Percentiles rank a stretch among this genome's conserved stretches.
Evolutionary conservation across 2,797 vertebrate species (phyloP).

Genomic region (Buphagus erythrorhynchus): DNA sequence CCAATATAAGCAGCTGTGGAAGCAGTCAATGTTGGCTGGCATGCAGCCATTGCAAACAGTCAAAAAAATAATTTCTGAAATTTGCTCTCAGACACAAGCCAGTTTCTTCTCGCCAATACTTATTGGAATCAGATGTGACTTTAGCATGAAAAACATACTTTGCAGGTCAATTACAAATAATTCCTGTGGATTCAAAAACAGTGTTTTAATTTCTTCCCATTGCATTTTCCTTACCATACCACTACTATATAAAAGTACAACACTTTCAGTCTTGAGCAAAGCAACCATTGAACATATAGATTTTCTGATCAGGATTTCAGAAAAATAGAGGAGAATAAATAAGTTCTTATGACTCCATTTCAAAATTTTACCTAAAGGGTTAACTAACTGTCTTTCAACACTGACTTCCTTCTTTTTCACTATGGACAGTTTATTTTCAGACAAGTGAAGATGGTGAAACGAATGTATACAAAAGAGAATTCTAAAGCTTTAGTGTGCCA

Average conservation of each 20-base stretch:
- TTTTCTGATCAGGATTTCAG: background rate
- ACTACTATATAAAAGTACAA: background rate
- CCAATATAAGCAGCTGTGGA: background rate
- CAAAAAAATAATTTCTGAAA: background rate
- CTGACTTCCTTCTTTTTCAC: slow-evolving; percentile 10
- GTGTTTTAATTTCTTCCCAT: background rate
- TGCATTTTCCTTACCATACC: background rate
- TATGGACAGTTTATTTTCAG: slow-evolving; percentile 16
- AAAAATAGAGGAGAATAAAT: background rate
- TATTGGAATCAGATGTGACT: background rate
- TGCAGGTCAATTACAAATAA: background rate
- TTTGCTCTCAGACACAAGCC: background rate
- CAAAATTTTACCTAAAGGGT: background rate
- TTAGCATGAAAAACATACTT: background rate
- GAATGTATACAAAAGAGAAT: slow-evolving; percentile 63
- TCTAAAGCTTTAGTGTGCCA: slow-evolving; percentile 40
- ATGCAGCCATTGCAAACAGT: background rate
- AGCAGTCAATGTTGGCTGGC: background rate
- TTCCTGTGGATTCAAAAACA: background rate
- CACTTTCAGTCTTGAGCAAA: background rate
- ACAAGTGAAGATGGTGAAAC: slow-evolving; percentile 33
- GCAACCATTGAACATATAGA: fast-evolving
- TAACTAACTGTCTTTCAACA: slow-evolving; percentile 22
- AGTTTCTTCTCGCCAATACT: background rate
- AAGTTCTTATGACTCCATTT: background rate